A percentile compares a stretch with the other conserved stretches of the same genome.
Conservation (phyloP, 2,888 invertebrate species). For the Troglohyphantes excavatus region DNA sequence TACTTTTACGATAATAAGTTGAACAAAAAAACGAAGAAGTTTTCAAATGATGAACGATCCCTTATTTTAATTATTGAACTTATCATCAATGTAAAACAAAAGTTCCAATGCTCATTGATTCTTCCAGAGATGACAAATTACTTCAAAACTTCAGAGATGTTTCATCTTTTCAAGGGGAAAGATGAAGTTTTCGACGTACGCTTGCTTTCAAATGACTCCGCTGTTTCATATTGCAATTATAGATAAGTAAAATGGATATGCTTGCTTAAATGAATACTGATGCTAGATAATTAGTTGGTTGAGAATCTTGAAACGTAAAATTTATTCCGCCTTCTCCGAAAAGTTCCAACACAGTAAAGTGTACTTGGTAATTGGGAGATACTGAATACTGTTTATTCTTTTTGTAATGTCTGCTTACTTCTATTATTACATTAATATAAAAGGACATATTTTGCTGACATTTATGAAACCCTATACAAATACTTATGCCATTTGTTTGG, state of each 20-base stretch:
- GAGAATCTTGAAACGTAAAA: constrained; percentile 1
- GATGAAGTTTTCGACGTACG: constrained; percentile 1
- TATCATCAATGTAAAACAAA: constrained; percentile 30
- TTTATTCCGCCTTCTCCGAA: background rate
- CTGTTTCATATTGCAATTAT: constrained; percentile 41
- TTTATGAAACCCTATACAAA: too few species aligned
- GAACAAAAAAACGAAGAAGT: background rate
- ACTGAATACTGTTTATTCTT: background rate
- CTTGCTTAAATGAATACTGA: constrained; percentile 43
- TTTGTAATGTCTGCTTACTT: background rate
- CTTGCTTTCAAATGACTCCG: constrained; percentile 12
- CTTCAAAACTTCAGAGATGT: constrained; percentile 25
- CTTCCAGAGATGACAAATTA: constrained; percentile 44
- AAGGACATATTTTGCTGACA: too few species aligned
- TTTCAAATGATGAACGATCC: constrained; percentile 16
- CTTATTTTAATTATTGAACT: constrained; percentile 49
- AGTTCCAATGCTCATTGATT: constrained; percentile 15
- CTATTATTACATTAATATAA: too few species aligned
- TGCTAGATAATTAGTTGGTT: constrained; percentile 35
- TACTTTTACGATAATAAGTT: too few species aligned
- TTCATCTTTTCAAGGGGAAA: constrained; percentile 27
- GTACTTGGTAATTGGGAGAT: background rate
- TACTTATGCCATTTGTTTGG: too few species aligned
- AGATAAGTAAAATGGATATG: constrained; percentile 42
- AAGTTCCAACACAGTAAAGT: constrained; percentile 17